Evolutionary conservation across 2,797 vertebrate genomes (phyloP), one percentile per base, ranked within the genome.

Genomic region (Myotis vivesi): DNA sequence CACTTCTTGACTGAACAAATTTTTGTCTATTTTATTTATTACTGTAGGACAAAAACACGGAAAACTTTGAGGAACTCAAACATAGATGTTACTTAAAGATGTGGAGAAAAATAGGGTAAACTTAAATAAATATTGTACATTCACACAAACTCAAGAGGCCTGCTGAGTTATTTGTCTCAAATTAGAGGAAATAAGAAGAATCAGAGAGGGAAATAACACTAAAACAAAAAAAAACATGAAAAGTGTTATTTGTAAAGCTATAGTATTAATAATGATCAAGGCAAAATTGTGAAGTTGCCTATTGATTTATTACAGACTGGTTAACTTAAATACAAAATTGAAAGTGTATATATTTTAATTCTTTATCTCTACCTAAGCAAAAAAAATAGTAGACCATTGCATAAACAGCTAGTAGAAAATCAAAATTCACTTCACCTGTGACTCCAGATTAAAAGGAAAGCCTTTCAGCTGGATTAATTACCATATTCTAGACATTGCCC

Each of bases 301-400:
- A 53, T 51, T 59, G 30, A 84, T n/a, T 89, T 72, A 87, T 77
- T 87, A 89, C 1, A 72, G 7, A n/a, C 8, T 44, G 10, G 15
- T 87, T 64, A 53, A 87, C n/a, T 93, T 91, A 88, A 94, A 77
- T 77, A 41, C 25, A 81, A 44, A 79, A 69, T 85, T 94, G 19
- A 77, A 88, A 59, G 6, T 59, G 11, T 44, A 64, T 38, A 17
- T 53, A 57, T 80, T 91, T 92, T 77, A 49, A 88, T 72, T 41
- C 28, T 94, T 92, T 62, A 12, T 46, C 8, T 72, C 79, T 89
- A 86, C 7, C 72, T 86, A 89, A 77, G 25, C 12, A 76, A 84
- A 73, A 73, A 73, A 28, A 22, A 0, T 44, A 77, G 1, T 23
- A 92, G 8, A n/a, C 8, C 5, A 41, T 79, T 82, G 46, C 66